These are phyloP conservation scores for Mimachlamys varia DNA, from an alignment of 2,888 invertebrate genomes.

Conservation along the genomic window DNA sequence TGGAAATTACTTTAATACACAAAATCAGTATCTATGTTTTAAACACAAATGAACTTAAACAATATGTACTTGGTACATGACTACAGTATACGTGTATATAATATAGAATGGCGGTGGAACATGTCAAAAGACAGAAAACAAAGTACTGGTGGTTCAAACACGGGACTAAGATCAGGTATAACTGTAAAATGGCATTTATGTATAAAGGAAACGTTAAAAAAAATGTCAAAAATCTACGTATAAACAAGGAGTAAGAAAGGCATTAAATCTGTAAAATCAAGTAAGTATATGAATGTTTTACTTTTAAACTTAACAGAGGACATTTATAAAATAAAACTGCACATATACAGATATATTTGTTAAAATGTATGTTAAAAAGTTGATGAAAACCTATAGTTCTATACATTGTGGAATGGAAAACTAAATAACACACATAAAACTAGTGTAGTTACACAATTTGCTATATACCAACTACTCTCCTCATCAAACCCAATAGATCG, in stretches of 20 bases:
- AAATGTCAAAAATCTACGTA: background rate
- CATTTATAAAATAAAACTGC: background rate
- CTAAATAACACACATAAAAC: background rate
- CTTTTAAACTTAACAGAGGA: constrained; percentile 9
- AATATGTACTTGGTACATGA: background rate
- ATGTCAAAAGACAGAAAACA: constrained; percentile 2
- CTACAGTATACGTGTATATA: background rate
- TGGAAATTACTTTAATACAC: background rate
- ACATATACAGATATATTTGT: constrained; percentile 4
- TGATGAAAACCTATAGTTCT: background rate
- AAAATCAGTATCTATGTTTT: background rate
- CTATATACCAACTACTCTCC: background rate
- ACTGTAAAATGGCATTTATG: background rate
- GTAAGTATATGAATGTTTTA: background rate
- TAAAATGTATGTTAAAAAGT: background rate
- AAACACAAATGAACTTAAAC: background rate
- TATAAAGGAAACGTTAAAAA: background rate
- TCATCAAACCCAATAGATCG: background rate
- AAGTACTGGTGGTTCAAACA: background rate
- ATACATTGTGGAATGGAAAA: background rate
- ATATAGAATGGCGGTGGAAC: background rate
- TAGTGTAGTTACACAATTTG: background rate
- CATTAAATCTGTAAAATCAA: background rate
- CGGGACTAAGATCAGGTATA: background rate
- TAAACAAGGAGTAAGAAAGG: background rate